Conservation (phyloP, 2,888 invertebrate species). For the Scrobipalpa atriplicella region DNA sequence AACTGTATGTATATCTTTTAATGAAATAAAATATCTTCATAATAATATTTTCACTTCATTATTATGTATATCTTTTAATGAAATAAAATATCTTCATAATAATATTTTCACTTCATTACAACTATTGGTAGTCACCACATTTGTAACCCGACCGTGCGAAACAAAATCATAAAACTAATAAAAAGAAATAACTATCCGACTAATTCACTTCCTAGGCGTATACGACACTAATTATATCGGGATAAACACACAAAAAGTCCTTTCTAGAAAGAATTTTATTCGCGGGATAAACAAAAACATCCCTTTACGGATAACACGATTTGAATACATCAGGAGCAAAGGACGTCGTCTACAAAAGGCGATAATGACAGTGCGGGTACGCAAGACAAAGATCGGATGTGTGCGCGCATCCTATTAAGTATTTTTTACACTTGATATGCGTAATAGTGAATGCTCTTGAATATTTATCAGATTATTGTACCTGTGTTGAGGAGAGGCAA, state of each 20-base stretch:
- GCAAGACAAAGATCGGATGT: constrained; percentile 71
- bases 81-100: no score
- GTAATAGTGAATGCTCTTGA: constrained; percentile 67
- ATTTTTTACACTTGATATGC: constrained; percentile 79
- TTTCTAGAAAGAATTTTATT: constrained; percentile 50
- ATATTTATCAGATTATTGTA: constrained; percentile 69
- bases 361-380: constrained; percentile 71
- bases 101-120: no score
- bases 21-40: no score
- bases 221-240: constrained; percentile 67
- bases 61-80: no score
- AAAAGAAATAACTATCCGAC: no score
- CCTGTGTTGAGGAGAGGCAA: constrained; percentile 51
- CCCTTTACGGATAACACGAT: constrained; percentile 63
- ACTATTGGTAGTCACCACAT: constrained; percentile 41
- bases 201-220: constrained; percentile 50
- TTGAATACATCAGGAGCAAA: constrained; percentile 55
- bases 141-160: constrained; percentile 66
- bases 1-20: no score
- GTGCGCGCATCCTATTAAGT: constrained; percentile 74
- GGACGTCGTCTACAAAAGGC: constrained; percentile 56
- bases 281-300: constrained; percentile 76
- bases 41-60: no score
- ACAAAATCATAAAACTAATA: constrained; percentile 39
- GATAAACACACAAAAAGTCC: constrained; percentile 50